Base-by-base conservation (phyloP, 2,113 vertebrate genomes). In the Synodontis membranacea region DNA sequence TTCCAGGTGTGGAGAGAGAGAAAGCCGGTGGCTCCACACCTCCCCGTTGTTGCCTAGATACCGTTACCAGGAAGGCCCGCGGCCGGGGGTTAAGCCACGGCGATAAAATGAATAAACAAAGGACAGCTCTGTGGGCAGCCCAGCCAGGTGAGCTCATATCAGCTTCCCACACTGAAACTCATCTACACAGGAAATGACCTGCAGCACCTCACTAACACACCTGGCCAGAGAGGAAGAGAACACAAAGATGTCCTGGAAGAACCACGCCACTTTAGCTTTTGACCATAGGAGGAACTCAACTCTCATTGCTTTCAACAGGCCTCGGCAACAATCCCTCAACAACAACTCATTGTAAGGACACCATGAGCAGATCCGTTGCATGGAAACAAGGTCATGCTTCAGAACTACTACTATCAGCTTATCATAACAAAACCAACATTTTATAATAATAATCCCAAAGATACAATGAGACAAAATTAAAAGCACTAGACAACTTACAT, bases 1-100 rank as follows among this genome's bases (percentile, higher is more conserved):
- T 98, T 97, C 92, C 87, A 97, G 96, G 97, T 97, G 97, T 97
- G 96, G 97, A 99, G 95, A 97, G 95, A 97, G 97, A 98, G 94
- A 80, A 58, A 96, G 94, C 95, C 92, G 92, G 95, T 96, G 95
- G 74, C 86, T 86, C 93, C 90, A 93, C 92, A 91, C 92, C 91
- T 89, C 81, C 91, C 93, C 78, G 95, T 95, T 96, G 95, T 96
- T 93, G 93, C 94, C 91, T 94, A 94, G 95, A 89, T 96, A 96
- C 96, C 93, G 88, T 96, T 97, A 96, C 94, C 95, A 96, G 96
- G 96, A 96, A 96, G 96, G 94, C 94, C 94, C 93, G 89, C 95
- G 95, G 96, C 95, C 95, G 94, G 95, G 95, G 96, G 95, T 94
- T 95, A 96, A 97, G 96, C 96, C 96, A 93, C 84, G 94, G 94